These are phyloP conservation scores for Cromileptes altivelis DNA, from an alignment of 2,113 vertebrate species.

Conservation along the genomic window DNA sequence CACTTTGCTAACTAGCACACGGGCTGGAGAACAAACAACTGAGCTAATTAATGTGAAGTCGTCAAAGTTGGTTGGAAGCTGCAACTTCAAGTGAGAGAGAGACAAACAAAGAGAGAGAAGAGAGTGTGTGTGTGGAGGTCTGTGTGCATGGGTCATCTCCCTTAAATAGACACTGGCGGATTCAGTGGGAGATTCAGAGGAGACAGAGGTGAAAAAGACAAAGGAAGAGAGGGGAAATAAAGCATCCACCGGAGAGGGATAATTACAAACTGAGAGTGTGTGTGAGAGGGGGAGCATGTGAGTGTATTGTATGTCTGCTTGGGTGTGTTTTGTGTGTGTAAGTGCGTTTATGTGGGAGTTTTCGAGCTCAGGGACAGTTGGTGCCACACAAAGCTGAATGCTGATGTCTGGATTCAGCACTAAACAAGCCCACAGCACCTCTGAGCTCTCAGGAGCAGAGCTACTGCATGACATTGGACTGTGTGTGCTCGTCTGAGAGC, in stretches of 20 bases:
- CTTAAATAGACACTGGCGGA: slow-evolving; percentile 35
- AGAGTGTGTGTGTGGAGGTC: not conserved
- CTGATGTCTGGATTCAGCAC: slow-evolving; percentile 27
- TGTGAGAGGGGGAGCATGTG: not conserved
- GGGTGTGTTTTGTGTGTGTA: not conserved
- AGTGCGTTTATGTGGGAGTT: slow-evolving; percentile 36
- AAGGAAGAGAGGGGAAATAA: slow-evolving; percentile 21
- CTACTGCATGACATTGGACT: not conserved
- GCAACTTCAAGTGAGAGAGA: slow-evolving; percentile 24
- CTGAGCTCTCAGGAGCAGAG: not conserved
- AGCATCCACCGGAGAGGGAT: slow-evolving; percentile 42
- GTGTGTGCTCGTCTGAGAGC: too few species aligned
- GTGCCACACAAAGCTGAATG: slow-evolving; percentile 26
- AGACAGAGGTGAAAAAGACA: slow-evolving; percentile 42
- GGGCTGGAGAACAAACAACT: slow-evolving; percentile 21
- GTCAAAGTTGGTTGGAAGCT: slow-evolving; percentile 22
- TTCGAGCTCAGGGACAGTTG: slow-evolving; percentile 51
- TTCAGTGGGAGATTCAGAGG: slow-evolving; percentile 20
- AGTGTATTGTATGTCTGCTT: not conserved
- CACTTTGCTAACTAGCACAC: not conserved
- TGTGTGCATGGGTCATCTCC: not conserved
- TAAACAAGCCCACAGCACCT: slow-evolving; percentile 16
- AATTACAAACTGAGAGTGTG: slow-evolving; percentile 32
- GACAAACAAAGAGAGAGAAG: not conserved
- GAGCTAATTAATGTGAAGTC: slow-evolving; percentile 32